Evolutionary conservation across 1,140 invertebrate genomes (phyloP), one percentile per base, ranked within the genome.

Genomic region (Zaprionus camerounensis): DNA sequence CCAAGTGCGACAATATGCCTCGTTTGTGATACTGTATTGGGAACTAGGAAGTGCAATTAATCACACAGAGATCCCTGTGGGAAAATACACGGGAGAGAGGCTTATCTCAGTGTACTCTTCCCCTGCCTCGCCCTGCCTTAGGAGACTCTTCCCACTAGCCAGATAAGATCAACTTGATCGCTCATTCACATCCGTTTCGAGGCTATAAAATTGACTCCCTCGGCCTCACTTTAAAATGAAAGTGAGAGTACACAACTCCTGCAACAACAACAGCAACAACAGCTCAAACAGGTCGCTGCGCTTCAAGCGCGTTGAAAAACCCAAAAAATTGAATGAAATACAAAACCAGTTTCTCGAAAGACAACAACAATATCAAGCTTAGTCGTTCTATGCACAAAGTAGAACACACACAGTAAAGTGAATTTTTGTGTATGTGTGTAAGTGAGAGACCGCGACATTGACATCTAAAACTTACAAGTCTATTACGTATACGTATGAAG

Each of bases 181-280:
- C 17, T 69, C 49, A 20, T 57, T 55, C 61, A 77, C 81, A 83
- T 83, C 78, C 81, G 81, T 74, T 74, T 83, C 61, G 44, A 55
- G 46, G 15, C 62, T 34, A 56, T 62, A 62, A 79, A 71, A 71
- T 22, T 1, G 49, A 12, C 46, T 7, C 46, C n/a, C 61, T 34
- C 51, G 7, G 56, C 41, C 56, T 41, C 36, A 71, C 51, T 64
- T 69, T 77, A 63, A 81, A 82, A 85, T 70, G 83, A 85, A 85
- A 85, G 82, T 85, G 82, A 86, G 83, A 85, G 82, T 85, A 58
- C 63, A 64, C 9, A 24, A 28, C 59, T 64, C 68, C 59, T 64
- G 51, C 65, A 67, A 31, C 51, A 78, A 59, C 65, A 69, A 70
- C 56, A 56, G 20, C 46, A 71, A 58, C 53, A 24, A 64, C n/a